Percentiles rank a stretch among this genome's conserved stretches.
Evolutionary conservation across 2,888 invertebrate genomes (phyloP).

Genomic region (Trichopoda pennipes): DNA sequence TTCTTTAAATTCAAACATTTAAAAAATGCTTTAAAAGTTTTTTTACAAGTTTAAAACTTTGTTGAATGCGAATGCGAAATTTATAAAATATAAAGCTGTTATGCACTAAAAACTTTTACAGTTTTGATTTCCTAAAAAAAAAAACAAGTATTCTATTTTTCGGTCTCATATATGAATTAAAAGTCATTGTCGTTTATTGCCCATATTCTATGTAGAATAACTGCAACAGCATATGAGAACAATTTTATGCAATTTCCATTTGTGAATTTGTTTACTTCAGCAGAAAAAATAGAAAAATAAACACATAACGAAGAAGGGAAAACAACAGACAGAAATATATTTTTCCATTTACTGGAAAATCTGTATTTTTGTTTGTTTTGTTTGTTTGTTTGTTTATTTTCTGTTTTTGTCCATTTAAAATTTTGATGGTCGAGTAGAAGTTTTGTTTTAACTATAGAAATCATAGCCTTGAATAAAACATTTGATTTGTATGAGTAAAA

Average conservation of each 20-base stretch:
- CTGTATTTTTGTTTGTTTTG: not conserved
- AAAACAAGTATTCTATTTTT: constrained; percentile 19
- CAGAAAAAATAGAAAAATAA: constrained; percentile 13
- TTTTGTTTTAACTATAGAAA: constrained; percentile 8
- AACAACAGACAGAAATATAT: not conserved
- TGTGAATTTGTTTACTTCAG: constrained; percentile 67
- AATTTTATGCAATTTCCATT: constrained; percentile 67
- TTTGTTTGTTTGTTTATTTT: constrained; percentile 14
- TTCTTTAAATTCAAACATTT: no score
- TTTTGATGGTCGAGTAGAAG: constrained; percentile 11
- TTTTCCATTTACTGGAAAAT: constrained; percentile 31
- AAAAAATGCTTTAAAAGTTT: no score
- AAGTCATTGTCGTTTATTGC: constrained; percentile 54
- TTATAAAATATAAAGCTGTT: constrained; percentile 2
- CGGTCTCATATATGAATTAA: not conserved
- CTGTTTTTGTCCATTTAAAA: constrained; percentile 55
- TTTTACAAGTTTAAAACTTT: no score
- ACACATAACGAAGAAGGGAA: not conserved
- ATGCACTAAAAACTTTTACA: constrained; percentile 13
- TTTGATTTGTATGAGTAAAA: constrained; percentile 25
- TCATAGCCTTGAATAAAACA: constrained; percentile 26
- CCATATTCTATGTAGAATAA: constrained; percentile 25
- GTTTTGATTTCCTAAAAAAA: constrained; percentile 32
- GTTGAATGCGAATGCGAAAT: no score
- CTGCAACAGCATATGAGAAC: constrained; percentile 26